Conservation (phyloP, 2,113 vertebrate genomes). For the Oceanites oceanicus region DNA sequence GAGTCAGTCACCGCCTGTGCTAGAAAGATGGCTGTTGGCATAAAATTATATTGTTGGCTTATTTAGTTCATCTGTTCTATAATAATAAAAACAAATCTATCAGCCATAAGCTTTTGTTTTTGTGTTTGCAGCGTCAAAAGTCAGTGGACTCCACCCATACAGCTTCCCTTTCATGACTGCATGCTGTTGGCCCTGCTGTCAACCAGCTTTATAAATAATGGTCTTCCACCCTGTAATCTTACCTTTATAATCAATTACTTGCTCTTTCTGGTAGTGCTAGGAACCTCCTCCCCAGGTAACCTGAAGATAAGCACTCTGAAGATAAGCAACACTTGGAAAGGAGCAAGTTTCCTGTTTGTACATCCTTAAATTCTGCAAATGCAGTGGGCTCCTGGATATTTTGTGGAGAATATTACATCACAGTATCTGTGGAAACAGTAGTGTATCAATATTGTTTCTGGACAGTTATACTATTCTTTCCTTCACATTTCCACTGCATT, state of each 20-base stretch:
- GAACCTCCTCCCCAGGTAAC: not conserved
- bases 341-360: not conserved
- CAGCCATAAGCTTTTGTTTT: conserved; percentile 57
- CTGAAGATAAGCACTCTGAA: not conserved
- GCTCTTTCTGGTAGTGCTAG: not conserved
- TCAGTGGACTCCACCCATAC: not conserved
- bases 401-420: not conserved
- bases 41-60: conserved; percentile 74
- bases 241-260: not conserved
- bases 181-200: not conserved
- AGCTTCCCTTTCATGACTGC: not conserved
- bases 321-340: not conserved
- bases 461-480: not conserved
- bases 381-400: not conserved
- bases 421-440: not conserved
- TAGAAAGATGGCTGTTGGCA: conserved; percentile 71
- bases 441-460: not conserved
- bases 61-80: conserved; percentile 79
- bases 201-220: not conserved
- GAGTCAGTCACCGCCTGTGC: conserved; percentile 59
- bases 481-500: not conserved
- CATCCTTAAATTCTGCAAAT: not conserved
- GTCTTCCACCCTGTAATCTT: not conserved
- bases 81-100: conserved; percentile 80
- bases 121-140: conserved; percentile 1